Conservation (phyloP, 2,888 invertebrate species). For the Eustalomyia histrio region DNA sequence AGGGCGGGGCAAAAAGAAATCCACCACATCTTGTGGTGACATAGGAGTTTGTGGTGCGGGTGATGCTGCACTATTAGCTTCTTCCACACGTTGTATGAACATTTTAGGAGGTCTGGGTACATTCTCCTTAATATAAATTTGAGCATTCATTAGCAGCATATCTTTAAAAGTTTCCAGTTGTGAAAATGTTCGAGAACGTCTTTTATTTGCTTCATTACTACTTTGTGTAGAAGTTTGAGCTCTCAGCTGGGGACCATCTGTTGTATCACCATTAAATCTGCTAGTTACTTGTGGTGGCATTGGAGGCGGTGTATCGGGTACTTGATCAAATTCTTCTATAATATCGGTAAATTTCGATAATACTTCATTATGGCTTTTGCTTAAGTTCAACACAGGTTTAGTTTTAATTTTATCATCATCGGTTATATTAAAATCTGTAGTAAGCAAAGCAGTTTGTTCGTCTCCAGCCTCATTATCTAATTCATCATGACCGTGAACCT, state of each 20-base stretch:
- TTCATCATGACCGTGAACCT: constrained; percentile 70
- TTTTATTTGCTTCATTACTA: constrained; percentile 50
- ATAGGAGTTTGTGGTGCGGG: constrained; percentile 63
- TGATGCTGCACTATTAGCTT: constrained; percentile 68
- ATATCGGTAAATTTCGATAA: not conserved
- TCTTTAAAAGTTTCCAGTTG: constrained; percentile 77
- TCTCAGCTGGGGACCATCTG: constrained; percentile 63
- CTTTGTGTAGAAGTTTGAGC: constrained; percentile 67
- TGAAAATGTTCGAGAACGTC: constrained; percentile 70
- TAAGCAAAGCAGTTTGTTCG: constrained; percentile 69
- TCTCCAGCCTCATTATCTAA: constrained; percentile 71
- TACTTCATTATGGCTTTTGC: constrained; percentile 35
- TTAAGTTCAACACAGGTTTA: constrained; percentile 60
- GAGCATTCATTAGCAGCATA: constrained; percentile 82
- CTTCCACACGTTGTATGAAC: constrained; percentile 79
- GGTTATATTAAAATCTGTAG: constrained; percentile 69
- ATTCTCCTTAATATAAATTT: constrained; percentile 81
- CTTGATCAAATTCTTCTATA: constrained; percentile 72
- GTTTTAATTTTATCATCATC: constrained; percentile 75
- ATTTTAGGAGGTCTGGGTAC: constrained; percentile 80
- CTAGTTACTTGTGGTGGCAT: constrained; percentile 72
- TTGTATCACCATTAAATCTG: not conserved
- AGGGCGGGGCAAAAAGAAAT: constrained; percentile 77
- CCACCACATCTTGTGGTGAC: constrained; percentile 72
- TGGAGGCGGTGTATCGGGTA: constrained; percentile 81